Conservation (phyloP, 1,140 invertebrate genomes). For the Carcinoscorpius rotundicauda region DNA sequence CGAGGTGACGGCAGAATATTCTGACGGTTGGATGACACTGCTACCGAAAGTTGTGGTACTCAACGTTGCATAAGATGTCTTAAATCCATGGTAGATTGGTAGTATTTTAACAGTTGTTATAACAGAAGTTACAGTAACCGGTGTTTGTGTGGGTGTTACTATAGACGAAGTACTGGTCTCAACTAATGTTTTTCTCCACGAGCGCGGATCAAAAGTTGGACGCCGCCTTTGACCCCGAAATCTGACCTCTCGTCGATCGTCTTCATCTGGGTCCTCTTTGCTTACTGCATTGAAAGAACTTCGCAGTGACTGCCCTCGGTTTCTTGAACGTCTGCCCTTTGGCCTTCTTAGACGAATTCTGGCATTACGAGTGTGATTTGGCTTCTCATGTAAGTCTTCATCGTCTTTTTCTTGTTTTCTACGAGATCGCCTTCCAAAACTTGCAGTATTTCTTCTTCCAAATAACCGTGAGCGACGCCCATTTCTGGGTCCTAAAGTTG, state of each 20-base stretch:
- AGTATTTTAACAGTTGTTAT: conserved; percentile 27
- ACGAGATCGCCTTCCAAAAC: conserved; percentile 12
- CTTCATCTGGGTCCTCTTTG: conserved; percentile 18
- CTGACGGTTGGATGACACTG: conserved; percentile 21
- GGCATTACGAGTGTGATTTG: conserved; percentile 14
- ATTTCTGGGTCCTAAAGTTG: conserved; percentile 10
- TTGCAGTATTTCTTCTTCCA: conserved; percentile 15
- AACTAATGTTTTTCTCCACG: conserved; percentile 8
- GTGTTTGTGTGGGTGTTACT: conserved; percentile 17
- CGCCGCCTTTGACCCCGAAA: conserved; percentile 6
- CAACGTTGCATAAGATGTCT: conserved; percentile 26
- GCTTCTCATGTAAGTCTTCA: conserved; percentile 16
- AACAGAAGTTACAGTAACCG: conserved; percentile 25
- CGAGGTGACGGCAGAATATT: conserved; percentile 21
- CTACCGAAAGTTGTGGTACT: conserved; percentile 26
- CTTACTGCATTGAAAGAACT: conserved; percentile 20
- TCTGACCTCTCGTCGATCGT: not conserved
- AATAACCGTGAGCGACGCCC: conserved; percentile 9
- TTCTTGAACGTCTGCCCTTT: not conserved
- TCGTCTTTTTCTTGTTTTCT: conserved; percentile 18
- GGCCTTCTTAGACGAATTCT: conserved; percentile 9
- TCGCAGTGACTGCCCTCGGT: conserved; percentile 8
- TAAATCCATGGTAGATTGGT: conserved; percentile 27
- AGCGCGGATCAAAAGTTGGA: conserved; percentile 17
- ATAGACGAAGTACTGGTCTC: conserved; percentile 3